phyloP scores from a whole-genome alignment of 1,140 invertebrate genomes.

The Agrilus planipennis region DNA sequence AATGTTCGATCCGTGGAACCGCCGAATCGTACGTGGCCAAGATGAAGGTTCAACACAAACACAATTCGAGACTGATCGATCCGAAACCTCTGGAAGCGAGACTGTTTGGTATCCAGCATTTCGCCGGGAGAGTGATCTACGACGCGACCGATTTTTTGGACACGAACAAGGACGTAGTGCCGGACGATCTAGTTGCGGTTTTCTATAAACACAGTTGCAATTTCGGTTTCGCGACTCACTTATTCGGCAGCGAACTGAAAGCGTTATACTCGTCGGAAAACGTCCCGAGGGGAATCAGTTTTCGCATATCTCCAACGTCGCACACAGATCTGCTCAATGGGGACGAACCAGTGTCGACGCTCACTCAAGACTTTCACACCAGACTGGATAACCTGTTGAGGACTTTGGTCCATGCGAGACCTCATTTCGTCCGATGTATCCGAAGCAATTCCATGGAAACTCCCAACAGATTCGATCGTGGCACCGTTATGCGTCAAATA shows the following conservation, averaged over 20 bases:
- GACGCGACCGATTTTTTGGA: slow-evolving; percentile 82
- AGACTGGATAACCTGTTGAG: slow-evolving; percentile 81
- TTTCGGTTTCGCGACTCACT: slow-evolving; percentile 88
- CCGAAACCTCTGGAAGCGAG: slow-evolving; percentile 62
- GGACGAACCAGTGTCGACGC: slow-evolving; percentile 77
- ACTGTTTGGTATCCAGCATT: slow-evolving; percentile 86
- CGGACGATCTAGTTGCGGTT: slow-evolving; percentile 82
- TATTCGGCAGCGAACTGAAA: slow-evolving; percentile 87
- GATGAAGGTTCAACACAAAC: slow-evolving; percentile 72
- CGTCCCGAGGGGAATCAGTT: slow-evolving; percentile 69
- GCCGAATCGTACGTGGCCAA: slow-evolving; percentile 82
- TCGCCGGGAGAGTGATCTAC: slow-evolving; percentile 79
- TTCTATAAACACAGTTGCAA: slow-evolving; percentile 89
- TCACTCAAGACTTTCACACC: slow-evolving; percentile 91
- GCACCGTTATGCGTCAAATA: slow-evolving; percentile 72
- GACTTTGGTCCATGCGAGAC: slow-evolving; percentile 82
- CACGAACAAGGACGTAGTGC: slow-evolving; percentile 83
- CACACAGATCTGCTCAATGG: slow-evolving; percentile 78
- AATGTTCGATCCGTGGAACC: slow-evolving; percentile 75
- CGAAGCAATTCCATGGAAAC: slow-evolving; percentile 72
- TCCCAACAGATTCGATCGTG: slow-evolving; percentile 66
- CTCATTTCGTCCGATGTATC: slow-evolving; percentile 88
- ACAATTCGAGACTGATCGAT: slow-evolving; percentile 62
- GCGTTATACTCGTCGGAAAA: slow-evolving; percentile 71
- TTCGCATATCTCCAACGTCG: slow-evolving; percentile 83